Percentiles rank a stretch among this genome's conserved stretches.
Conservation (phyloP, 1,140 invertebrate species). For the Platyscapa corneri region DNA sequence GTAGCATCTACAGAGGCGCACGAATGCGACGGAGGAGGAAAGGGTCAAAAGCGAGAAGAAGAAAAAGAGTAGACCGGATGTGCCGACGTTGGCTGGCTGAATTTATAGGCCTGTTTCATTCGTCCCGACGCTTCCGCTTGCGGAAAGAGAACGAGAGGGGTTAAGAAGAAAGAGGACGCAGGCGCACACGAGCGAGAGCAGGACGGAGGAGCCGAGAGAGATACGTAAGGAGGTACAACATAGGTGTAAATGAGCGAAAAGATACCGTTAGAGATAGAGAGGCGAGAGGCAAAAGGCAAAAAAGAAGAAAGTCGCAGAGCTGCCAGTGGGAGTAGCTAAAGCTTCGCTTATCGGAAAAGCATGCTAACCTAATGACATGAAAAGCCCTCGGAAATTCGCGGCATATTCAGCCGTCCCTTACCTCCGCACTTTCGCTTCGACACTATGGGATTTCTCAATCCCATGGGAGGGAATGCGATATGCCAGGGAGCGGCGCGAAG, state of each 20-base stretch:
- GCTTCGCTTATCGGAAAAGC: constrained; percentile 48
- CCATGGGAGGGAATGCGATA: constrained; percentile 26
- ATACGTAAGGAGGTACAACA: background rate
- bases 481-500: background rate
- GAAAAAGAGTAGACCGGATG: constrained; percentile 51
- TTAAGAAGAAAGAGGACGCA: constrained; percentile 1
- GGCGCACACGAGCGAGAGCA: no score
- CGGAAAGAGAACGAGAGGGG: constrained; percentile 20
- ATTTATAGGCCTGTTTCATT: constrained; percentile 54
- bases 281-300: background rate
- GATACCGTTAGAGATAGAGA: background rate
- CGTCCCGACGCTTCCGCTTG: constrained; percentile 52
- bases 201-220: background rate
- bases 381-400: constrained; percentile 31
- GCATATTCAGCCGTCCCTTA: background rate
- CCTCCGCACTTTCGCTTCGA: background rate
- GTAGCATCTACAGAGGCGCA: background rate
- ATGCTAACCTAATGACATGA: constrained; percentile 50
- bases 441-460: constrained; percentile 14
- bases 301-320: constrained; percentile 15
- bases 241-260: background rate
- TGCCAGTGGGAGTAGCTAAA: background rate
- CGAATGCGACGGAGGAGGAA: background rate
- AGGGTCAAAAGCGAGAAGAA: constrained; percentile 41
- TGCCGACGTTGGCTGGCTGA: constrained; percentile 36